Base-by-base conservation (phyloP, 1,140 invertebrate species). In the Linepithema humile region DNA sequence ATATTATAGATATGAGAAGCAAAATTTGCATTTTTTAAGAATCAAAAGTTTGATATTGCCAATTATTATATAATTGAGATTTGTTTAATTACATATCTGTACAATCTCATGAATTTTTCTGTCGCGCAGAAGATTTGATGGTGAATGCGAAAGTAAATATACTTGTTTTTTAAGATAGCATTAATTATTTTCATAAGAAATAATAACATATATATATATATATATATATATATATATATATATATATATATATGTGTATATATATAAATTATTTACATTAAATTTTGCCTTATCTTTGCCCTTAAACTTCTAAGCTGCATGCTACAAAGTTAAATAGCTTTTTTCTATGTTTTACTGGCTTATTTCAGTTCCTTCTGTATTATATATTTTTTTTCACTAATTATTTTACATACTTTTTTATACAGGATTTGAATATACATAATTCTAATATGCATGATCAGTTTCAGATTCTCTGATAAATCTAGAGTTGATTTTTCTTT, bases 201-300 rank as follows among this genome's bases (percentile, higher is more conserved):
- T 64, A 70, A 29, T 53, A 26, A 74, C 45, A 50, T 75, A 50
- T 53, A 23, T 77, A 29, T 74, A 3, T 69, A 5, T 62, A 48
- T 73, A 38, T 57, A 45, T 84, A 45, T 38, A 50, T 84, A 62
- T 62, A 57, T 74, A 60, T 67, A 45, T 78, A 60, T 64, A 65
- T 84, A 20, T 45, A 65, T 48, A 72, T 85, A 86, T n/a, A n/a
- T n/a, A n/a, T n/a, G n/a, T n/a, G n/a, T 90, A 91, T 62, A 90
- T 88, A 89, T 90, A 91, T 91, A 90, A 89, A 89, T 89, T 84
- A 86, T 83, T 85, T 5, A 65, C 62, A 40, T 35, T 38, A 67
- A 67, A 38, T n/a, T n/a, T n/a, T n/a, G n/a, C n/a, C n/a, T n/a
- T n/a, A n/a, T n/a, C n/a, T n/a, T n/a, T n/a, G n/a, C n/a, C n/a